Evolutionary conservation across 2,113 vertebrate genomes (phyloP).

Genomic region (Chloropsis hardwickii): DNA sequence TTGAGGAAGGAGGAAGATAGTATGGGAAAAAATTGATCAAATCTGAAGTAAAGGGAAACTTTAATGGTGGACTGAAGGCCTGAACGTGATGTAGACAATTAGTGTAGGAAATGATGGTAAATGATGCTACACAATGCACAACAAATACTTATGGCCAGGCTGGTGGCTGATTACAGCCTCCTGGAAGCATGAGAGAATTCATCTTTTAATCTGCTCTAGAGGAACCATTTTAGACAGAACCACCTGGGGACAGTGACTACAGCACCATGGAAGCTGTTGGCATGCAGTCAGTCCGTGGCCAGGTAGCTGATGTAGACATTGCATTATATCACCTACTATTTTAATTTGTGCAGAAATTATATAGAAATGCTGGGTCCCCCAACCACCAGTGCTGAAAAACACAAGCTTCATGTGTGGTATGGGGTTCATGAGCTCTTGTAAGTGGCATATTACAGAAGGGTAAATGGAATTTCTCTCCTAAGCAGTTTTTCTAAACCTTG

Average conservation of each 20-base stretch:
- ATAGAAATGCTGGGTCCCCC: background rate
- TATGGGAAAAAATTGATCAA: background rate
- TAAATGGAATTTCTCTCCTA: background rate
- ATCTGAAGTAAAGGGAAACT: background rate
- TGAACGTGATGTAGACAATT: background rate
- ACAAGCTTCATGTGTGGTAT: background rate
- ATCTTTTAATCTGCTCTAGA: background rate
- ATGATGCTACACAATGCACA: background rate
- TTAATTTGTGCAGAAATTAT: background rate
- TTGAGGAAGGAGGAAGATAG: background rate
- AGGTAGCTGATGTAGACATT: background rate
- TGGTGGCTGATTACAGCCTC: background rate
- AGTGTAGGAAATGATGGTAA: background rate
- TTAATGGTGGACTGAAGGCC: background rate
- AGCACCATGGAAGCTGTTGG: background rate
- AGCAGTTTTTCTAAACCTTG: slow-evolving; percentile 68
- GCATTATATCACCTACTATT: background rate
- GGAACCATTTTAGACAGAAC: background rate
- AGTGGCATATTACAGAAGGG: background rate
- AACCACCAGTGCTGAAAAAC: background rate
- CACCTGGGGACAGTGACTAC: too few relatives aligned
- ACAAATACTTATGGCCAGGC: background rate
- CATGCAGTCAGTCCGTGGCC: background rate
- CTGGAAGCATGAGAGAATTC: background rate
- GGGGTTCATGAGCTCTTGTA: background rate